Base-by-base conservation (phyloP, 2,797 vertebrate species). In the Sebastes jordani region DNA sequence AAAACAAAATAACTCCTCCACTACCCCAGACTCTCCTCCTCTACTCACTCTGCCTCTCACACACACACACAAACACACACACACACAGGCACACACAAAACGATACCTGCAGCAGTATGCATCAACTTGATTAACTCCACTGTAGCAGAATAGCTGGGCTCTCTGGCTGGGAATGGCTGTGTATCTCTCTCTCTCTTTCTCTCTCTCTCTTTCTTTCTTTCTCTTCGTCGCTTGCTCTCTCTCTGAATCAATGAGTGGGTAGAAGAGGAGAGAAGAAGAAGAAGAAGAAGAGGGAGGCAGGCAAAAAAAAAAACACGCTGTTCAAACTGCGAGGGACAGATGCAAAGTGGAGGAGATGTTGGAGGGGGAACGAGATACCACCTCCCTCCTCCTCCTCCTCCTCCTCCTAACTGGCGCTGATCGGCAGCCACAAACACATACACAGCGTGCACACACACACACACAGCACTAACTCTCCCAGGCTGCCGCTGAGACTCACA, bases 311-410 rank as follows among this genome's bases (percentile, higher is more conserved):
- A 95, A 97, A 93, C 84, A 91, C 91, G 84, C 92, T 95, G 97
- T 96, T 96, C 97, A 98, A 98, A 97, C 97, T 98, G 96, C 96
- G 97, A 98, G 96, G 97, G 97, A 99, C 98, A 99, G 98, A 99
- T 99, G 98, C 98, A 98, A 97, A 99, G 98, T 98, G 98, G 98
- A 98, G 97, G 98, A 97, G 98, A 99, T 99, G 98, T 98, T 99
- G 96, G 97, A 98, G 97, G 98, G 98, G 98, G 97, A 98, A 98
- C 95, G 97, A 98, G 97, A 97, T 98, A 97, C 97, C 98, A 98
- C 98, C 97, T 97, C 97, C 95, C 95, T 92, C 86, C 86, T 82
- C 93, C 92, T 81, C 77, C 80, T 79, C 30, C 34, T 86, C 86
- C 80, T 69, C 93, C 92, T 81, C 89, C 85, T 86, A 93, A 93